A percentile compares a stretch with the other conserved stretches of the same genome.
Conservation (phyloP, 2,113 vertebrate species). For the Gallinago paraguaiae region DNA sequence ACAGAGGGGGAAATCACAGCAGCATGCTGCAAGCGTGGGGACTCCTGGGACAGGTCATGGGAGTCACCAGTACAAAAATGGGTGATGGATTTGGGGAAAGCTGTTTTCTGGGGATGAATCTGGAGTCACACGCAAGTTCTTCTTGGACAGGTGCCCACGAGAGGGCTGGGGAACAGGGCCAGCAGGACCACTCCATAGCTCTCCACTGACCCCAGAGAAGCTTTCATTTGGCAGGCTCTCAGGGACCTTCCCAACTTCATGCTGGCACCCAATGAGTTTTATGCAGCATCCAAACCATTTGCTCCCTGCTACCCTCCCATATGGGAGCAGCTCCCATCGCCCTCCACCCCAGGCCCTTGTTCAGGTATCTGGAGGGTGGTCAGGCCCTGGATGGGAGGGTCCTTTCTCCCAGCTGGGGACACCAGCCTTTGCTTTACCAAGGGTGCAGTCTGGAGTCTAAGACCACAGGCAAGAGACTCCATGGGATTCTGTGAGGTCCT, state of each 20-base stretch:
- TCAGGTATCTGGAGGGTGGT: background rate
- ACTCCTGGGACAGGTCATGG: background rate
- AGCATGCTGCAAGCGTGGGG: background rate
- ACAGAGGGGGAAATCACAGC: background rate
- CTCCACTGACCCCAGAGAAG: background rate
- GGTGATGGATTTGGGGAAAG: background rate
- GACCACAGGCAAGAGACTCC: background rate
- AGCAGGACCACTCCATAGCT: background rate
- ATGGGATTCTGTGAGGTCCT: background rate
- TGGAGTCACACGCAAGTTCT: background rate
- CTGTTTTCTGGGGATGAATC: rapidly evolving
- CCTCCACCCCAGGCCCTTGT: background rate
- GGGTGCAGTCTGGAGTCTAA: background rate
- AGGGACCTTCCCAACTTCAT: background rate
- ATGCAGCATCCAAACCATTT: background rate
- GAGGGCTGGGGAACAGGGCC: background rate
- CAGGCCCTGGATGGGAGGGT: background rate
- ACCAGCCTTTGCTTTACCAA: background rate
- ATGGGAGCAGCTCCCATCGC: background rate
- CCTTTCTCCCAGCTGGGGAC: background rate
- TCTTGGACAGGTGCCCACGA: background rate
- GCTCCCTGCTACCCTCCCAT: background rate
- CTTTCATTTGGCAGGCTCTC: background rate
- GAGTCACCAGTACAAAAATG: background rate
- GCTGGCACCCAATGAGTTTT: background rate